Evolutionary conservation across 2,888 invertebrate species (phyloP), one percentile per base, ranked within the genome.

Genomic region (Ellobium chinense): DNA sequence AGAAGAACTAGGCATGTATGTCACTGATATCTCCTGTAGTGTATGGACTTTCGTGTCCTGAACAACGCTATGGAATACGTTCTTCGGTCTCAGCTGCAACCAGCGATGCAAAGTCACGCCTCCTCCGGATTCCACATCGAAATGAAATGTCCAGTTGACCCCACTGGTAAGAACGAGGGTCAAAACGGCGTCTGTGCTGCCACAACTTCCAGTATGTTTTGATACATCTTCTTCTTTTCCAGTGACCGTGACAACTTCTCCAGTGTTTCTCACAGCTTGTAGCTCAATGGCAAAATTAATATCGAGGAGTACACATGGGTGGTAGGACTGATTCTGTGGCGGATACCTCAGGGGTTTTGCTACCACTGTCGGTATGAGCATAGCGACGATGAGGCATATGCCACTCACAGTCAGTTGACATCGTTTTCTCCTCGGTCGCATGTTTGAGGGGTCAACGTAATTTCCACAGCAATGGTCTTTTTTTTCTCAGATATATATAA

Each of bases 251-350:
- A 34, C 56, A n/a, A 68, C n/a, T 7, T 58, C 36, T 21, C 9
- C 34, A 2, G n/a, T 34, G 5, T 27, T 36, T 21, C 56, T 70
- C 21, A 31, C n/a, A 12, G 70, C 70, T 34, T 24, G 46, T 24
- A 70, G 24, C 7, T 2, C 34, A 31, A 70, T 54, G 14, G 58
- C 24, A n/a, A 70, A 70, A 2, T 56, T 29, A 24, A 70, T n/a
- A 12, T 70, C 70, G 7, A 70, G 31, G 21, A 56, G n/a, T 34
- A 70, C 31, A 24, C 70, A 70, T 2, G 56, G 56, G 58, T n/a
- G n/a, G n/a, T n/a, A n/a, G n/a, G n/a, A n/a, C n/a, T n/a, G n/a
- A n/a, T n/a, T n/a, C n/a, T n/a, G n/a, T n/a, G n/a, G n/a, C n/a
- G n/a, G n/a, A n/a, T n/a, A n/a, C n/a, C n/a, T n/a, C n/a, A n/a